Base-by-base conservation (phyloP, 1,140 invertebrate genomes). In the Streblospio benedicti region DNA sequence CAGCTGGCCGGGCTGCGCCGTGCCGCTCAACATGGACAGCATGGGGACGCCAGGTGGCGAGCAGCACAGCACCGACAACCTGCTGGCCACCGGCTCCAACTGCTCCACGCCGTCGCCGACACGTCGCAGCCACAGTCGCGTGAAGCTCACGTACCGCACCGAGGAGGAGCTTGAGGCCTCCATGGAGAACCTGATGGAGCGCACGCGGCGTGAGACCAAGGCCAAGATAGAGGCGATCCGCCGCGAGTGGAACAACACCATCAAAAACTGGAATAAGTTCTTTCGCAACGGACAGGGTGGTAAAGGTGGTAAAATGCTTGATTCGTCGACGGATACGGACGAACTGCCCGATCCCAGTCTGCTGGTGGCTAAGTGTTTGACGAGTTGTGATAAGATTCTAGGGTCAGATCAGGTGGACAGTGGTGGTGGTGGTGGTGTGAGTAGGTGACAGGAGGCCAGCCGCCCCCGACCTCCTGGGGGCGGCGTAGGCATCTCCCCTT, bases 111-210 rank as follows among this genome's bases (percentile, higher is more conserved):
- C 45, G 9, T 47, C 45, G 23, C 25, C 23, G 23, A 47, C 9
- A 2, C 45, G 30, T n/a, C 25, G 23, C 9, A 47, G 45, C 30
- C 45, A 23, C 0, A 47, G 23, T 2, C 45, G 45, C 6, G 45
- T 47, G 45, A 47, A 47, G n/a, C 45, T 47, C 2, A 28, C 30
- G 45, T 47, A 47, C n/a, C 5, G n/a, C 23, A 47, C 23, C n/a
- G 45, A 47, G 45, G 45, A 4, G n/a, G 45, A 47, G 45, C 23
- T 47, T 23, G 45, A 47, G 45, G 30, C 45, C 9, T 47, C 45
- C 14, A 2, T 47, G 1, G 45, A 18, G 45, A 14, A 47, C 9
- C 23, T 47, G 9, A 47, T 47, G 45, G 45, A 47, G 45, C 25
- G n/a, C 9, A 28, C 30, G 9, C 45, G 45, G 5, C 45, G 45